Base-by-base conservation (phyloP, 1,140 invertebrate species). In the Idris sp. region DNA sequence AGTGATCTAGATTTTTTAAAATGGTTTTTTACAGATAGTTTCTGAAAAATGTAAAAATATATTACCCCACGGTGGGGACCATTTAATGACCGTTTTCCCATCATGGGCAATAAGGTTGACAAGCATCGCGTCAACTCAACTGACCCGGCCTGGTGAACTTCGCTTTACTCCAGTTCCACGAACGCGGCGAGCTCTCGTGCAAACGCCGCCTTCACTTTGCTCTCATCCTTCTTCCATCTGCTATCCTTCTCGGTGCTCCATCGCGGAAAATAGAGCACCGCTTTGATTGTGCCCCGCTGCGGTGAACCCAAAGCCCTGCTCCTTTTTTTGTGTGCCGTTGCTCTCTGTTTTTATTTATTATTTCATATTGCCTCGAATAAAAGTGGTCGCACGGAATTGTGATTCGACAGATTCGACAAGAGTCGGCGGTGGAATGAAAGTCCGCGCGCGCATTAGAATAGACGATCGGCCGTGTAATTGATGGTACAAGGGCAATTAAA, bases 101-200 rank as follows among this genome's bases (percentile, higher is more conserved):
- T 74, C 51, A 69, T 53, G 59, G 74, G 62, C 68, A 73, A 74
- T 76, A 76, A 75, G 61, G 76, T 77, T 80, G 77, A 79, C 75
- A 77, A 80, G 73, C 59, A 71, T 76, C 69, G 75, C 75, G 69
- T 79, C 75, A 76, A 49, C 33, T 54, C 30, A 41, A 68, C 74
- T 80, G 82, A 84, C 82, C 81, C 79, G 84, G 83, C 82, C 83
- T 79, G 77, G 78, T 85, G 82, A 85, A 84, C 83, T 78, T 51
- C 74, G 74, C 78, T 76, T 77, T 76, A 73, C 31, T 77, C 56
- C 38, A 79, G 74, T 76, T 80, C 78, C 53, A 79, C 68, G 78
- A 80, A 77, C 49, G n/a, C n/a, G 64, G n/a, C 71, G 75, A 71
- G n/a, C n/a, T n/a, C 56, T 77, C 61, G 54, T 75, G 76, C 79